Evolutionary conservation across 1,140 invertebrate species (phyloP).

Genomic region (Colletes gigas): DNA sequence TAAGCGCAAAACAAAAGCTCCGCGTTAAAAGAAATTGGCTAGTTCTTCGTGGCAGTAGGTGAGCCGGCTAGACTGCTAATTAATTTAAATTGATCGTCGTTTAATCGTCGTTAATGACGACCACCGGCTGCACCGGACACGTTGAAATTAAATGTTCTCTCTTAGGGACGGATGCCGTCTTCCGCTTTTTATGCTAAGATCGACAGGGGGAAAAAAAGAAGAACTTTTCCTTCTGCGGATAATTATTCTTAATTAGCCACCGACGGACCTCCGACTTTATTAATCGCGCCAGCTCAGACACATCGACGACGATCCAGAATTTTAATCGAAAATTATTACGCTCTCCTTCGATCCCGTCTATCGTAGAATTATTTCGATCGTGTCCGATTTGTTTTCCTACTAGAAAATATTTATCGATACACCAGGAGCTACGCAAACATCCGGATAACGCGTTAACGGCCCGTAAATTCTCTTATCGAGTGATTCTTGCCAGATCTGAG

Average conservation of each 20-base stretch:
- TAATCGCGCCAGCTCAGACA: constrained; percentile 38
- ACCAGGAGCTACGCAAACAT: constrained; percentile 32
- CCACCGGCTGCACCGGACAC: not conserved
- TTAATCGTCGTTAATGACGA: not conserved
- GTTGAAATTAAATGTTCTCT: constrained; percentile 5
- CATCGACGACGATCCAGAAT: not conserved
- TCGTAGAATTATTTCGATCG: not conserved
- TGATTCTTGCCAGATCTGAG: constrained; percentile 41
- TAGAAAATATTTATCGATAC: not conserved
- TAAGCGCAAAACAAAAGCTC: not conserved
- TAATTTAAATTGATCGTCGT: constrained; percentile 5
- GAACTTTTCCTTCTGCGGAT: not conserved
- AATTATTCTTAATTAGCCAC: constrained; percentile 43
- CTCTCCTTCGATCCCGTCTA: not conserved
- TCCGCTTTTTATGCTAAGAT: constrained; percentile 1
- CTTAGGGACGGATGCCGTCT: constrained; percentile 5
- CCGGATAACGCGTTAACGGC: constrained; percentile 21
- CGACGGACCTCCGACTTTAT: constrained; percentile 5
- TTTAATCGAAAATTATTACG: constrained; percentile 23
- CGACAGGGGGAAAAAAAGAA: too few species aligned
- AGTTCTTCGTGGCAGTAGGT: not conserved
- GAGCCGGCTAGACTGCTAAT: not conserved
- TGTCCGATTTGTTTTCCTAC: constrained; percentile 3
- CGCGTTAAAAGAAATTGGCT: not conserved
- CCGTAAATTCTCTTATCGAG: constrained; percentile 14